Conservation (phyloP, 1,140 invertebrate genomes). For the Drepana arcuata region DNA sequence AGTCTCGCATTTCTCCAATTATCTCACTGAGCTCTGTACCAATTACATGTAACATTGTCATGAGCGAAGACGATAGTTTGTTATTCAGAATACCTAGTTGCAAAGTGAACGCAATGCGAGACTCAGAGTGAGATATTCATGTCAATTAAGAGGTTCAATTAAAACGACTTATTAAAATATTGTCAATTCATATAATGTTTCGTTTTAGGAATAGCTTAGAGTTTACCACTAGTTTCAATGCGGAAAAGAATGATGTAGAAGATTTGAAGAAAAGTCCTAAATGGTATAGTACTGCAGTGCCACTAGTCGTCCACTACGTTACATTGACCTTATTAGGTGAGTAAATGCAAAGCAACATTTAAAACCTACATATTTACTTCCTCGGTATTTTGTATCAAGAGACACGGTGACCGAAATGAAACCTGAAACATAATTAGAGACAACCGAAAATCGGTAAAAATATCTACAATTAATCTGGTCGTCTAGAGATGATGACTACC, state of each 20-base stretch:
- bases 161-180: constrained; percentile 1
- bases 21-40: constrained; percentile 6
- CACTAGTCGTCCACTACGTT: constrained; percentile 27
- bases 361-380: neutral
- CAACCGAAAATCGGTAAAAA: too few relatives aligned
- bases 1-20: constrained; percentile 2
- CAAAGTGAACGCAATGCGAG: constrained; percentile 8
- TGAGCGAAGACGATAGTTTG: constrained; percentile 44
- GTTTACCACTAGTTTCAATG: constrained; percentile 6
- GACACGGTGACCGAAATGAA: too few relatives aligned
- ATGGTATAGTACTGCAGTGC: constrained; percentile 12
- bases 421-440: too few relatives aligned
- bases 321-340: constrained; percentile 37
- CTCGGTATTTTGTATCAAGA: too few relatives aligned
- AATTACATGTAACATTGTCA: constrained; percentile 15
- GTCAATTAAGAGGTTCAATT: neutral
- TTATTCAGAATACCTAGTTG: constrained; percentile 20
- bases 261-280: constrained; percentile 18
- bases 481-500: too few relatives aligned
- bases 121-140: constrained; percentile 4
- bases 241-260: constrained; percentile 16
- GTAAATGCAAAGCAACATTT: constrained; percentile 9
- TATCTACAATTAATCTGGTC: too few relatives aligned
- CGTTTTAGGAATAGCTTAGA: constrained; percentile 4
- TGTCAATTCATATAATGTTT: too few relatives aligned